phyloP scores from a whole-genome alignment of 2,113 vertebrate genomes.

The Pavo muticus region DNA sequence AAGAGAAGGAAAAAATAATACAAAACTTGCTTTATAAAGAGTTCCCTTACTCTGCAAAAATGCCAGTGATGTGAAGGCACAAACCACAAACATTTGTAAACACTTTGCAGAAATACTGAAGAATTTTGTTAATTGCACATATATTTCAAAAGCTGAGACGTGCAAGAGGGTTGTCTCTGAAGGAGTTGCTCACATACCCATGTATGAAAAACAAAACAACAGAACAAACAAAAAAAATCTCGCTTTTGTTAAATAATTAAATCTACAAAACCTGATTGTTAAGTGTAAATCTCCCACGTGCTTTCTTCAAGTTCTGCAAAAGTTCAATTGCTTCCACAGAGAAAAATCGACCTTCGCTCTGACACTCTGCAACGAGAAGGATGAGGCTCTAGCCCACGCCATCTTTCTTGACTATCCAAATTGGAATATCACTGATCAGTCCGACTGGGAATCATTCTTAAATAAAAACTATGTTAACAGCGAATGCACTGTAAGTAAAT shows the following conservation, averaged over 20 bases:
- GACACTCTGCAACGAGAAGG: slow-evolving; percentile 81
- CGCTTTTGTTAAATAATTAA: not conserved
- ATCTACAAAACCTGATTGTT: not conserved
- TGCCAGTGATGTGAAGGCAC: not conserved
- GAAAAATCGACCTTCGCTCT: slow-evolving; percentile 92
- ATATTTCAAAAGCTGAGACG: not conserved
- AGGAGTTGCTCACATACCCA: not conserved
- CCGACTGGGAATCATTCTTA: slow-evolving; percentile 85
- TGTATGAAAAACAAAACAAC: not conserved
- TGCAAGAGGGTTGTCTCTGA: not conserved
- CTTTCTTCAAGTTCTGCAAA: not conserved
- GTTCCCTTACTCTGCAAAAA: not conserved
- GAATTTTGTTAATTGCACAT: not conserved
- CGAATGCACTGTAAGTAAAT: slow-evolving; percentile 84
- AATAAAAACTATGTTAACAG: slow-evolving; percentile 64
- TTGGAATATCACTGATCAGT: slow-evolving; percentile 80
- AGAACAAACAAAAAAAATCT: not conserved
- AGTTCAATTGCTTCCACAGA: slow-evolving; percentile 74
- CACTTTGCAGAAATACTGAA: too few relatives aligned
- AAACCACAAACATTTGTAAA: not conserved
- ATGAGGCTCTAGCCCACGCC: slow-evolving; percentile 85
- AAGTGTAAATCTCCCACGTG: not conserved
- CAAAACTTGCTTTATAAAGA: not conserved
- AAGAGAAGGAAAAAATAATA: not conserved
- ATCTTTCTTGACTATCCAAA: slow-evolving; percentile 89